Conservation (phyloP, 2,113 vertebrate species). For the Lagopus muta region DNA sequence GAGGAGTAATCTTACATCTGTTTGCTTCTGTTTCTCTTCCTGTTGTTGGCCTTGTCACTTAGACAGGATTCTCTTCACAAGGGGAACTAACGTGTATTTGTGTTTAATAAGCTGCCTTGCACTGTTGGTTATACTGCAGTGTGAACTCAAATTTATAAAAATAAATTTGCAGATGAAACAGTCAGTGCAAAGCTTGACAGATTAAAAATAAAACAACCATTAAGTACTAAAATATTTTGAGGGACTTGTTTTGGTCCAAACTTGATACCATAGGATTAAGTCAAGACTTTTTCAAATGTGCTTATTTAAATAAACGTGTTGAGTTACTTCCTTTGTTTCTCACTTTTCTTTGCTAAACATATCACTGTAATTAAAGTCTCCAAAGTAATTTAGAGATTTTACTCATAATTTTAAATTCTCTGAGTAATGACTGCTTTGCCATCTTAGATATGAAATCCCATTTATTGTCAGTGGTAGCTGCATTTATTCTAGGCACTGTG, state of each 20-base stretch:
- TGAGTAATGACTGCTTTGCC: neutral
- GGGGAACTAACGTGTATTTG: neutral
- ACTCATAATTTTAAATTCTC: neutral
- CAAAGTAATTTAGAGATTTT: neutral
- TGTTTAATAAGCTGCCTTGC: neutral
- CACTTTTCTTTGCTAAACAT: neutral
- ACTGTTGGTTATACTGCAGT: neutral
- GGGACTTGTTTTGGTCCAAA: neutral
- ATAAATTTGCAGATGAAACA: neutral
- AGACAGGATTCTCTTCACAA: neutral
- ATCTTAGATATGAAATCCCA: neutral
- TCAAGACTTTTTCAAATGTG: neutral
- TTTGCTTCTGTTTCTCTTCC: constrained; percentile 43
- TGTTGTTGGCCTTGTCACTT: neutral
- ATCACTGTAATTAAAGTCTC: neutral
- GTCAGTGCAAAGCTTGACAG: neutral
- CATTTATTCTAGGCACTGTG: neutral
- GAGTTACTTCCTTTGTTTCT: neutral
- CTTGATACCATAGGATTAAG: neutral
- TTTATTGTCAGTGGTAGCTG: neutral
- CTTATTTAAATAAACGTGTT: neutral
- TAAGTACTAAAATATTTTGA: neutral
- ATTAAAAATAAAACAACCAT: neutral
- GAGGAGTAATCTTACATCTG: neutral
- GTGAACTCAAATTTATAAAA: neutral